These are phyloP conservation scores for Mellivora capensis DNA, from an alignment of 2,113 vertebrate species.

Conservation along the genomic window DNA sequence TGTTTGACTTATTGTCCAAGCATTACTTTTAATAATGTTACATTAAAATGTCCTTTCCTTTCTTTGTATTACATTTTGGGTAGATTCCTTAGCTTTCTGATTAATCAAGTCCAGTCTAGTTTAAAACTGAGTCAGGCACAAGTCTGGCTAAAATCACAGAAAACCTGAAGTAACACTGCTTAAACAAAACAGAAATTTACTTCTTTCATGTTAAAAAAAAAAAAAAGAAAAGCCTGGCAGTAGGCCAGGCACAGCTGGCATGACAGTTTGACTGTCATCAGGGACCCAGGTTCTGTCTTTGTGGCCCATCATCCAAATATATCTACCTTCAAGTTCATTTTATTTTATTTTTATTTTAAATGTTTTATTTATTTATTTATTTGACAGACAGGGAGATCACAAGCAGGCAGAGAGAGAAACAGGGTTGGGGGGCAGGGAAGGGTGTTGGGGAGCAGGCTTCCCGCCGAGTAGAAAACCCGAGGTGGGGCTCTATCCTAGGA, in stretches of 20 bases:
- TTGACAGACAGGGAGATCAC: no score
- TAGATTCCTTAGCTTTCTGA: neutral
- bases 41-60: neutral
- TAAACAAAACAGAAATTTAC: neutral
- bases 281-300: neutral
- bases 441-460: no score
- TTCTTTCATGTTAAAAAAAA: neutral
- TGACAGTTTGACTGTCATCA: neutral
- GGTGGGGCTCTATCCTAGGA: no score
- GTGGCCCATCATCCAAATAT: neutral
- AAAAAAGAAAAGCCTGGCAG: neutral
- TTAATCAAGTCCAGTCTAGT: neutral
- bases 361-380: no score
- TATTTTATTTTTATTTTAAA: no score
- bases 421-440: no score
- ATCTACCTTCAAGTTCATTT: neutral
- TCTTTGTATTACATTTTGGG: neutral
- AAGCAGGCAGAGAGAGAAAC: no score
- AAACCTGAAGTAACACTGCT: neutral
- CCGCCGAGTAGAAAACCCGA: no score
- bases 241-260: neutral
- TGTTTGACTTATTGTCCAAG: neutral
- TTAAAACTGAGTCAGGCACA: neutral
- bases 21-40: neutral
- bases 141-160: neutral